Conservation (phyloP, 2,888 invertebrate genomes). For the Nowickia ferox region DNA sequence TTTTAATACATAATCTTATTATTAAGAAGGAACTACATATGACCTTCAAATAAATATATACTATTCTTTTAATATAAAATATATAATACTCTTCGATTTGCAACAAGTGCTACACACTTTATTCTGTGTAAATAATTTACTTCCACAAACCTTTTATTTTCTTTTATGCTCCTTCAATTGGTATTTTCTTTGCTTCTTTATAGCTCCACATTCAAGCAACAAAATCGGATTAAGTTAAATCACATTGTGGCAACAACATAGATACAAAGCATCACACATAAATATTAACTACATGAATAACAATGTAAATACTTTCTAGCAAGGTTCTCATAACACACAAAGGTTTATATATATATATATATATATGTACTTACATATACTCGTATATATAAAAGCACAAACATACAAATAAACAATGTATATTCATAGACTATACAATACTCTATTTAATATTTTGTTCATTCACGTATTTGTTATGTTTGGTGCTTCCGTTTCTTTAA, state of each 20-base stretch:
- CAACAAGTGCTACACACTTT: conserved; percentile 58
- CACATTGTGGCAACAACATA: conserved; percentile 54
- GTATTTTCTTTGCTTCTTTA: conserved; percentile 19
- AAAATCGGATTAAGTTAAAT: conserved; percentile 69
- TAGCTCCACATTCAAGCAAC: conserved; percentile 28
- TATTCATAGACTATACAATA: conserved; percentile 16
- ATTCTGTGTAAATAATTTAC: conserved; percentile 28
- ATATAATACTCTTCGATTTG: conserved; percentile 21
- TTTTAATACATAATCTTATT: background rate
- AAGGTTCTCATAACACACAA: conserved; percentile 25
- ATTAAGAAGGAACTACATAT: conserved; percentile 3
- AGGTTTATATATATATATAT: background rate
- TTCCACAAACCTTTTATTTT: conserved; percentile 41
- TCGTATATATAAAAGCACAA: background rate
- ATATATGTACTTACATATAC: conserved; percentile 17
- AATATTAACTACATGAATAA: conserved; percentile 1
- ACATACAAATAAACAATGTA: background rate
- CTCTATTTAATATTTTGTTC: conserved; percentile 24
- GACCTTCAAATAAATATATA: background rate
- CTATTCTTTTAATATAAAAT: conserved; percentile 16
- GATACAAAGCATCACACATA: conserved; percentile 28
- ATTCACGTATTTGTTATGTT: conserved; percentile 39
- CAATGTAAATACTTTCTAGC: conserved; percentile 42
- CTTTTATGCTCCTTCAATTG: conserved; percentile 32
- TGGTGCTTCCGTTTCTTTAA: conserved; percentile 42